Conservation (phyloP, 1,140 invertebrate species). For the Chironomus tepperi region DNA sequence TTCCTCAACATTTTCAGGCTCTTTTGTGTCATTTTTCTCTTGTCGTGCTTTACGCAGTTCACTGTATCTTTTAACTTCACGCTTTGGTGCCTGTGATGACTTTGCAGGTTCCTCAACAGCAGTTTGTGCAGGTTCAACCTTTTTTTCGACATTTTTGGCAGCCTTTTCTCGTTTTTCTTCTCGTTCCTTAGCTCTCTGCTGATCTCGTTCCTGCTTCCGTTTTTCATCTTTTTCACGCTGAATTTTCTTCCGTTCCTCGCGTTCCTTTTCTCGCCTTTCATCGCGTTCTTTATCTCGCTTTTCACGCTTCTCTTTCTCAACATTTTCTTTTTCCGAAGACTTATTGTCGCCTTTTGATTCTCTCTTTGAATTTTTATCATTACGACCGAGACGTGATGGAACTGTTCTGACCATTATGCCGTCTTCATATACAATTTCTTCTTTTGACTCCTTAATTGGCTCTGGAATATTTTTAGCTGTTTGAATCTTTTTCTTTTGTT, state of each 20-base stretch:
- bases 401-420: conserved; percentile 25
- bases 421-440: conserved; percentile 22
- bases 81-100: conserved; percentile 30
- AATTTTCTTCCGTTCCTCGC: conserved; percentile 33
- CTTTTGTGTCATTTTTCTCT: conserved; percentile 23
- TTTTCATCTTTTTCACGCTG: conserved; percentile 35
- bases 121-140: conserved; percentile 12
- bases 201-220: conserved; percentile 29
- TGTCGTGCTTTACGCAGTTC: conserved; percentile 25
- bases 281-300: conserved; percentile 28
- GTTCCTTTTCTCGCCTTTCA: conserved; percentile 31
- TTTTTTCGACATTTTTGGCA: neutral
- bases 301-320: conserved; percentile 25
- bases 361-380: neutral
- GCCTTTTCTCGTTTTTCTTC: conserved; percentile 28
- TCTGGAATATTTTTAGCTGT: conserved; percentile 25
- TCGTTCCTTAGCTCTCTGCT: conserved; percentile 30
- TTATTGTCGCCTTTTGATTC: neutral
- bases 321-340: neutral
- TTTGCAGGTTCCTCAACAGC: conserved; percentile 32
- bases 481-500: conserved; percentile 30
- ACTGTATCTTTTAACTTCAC: conserved; percentile 25
- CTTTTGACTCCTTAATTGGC: conserved; percentile 26
- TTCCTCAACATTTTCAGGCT: conserved; percentile 27
- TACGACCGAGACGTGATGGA: neutral